Percentiles rank a stretch among this genome's conserved stretches.
These are phyloP conservation scores for Dione vanillae DNA, from an alignment of 2,888 invertebrate species.

Conservation along the genomic window DNA sequence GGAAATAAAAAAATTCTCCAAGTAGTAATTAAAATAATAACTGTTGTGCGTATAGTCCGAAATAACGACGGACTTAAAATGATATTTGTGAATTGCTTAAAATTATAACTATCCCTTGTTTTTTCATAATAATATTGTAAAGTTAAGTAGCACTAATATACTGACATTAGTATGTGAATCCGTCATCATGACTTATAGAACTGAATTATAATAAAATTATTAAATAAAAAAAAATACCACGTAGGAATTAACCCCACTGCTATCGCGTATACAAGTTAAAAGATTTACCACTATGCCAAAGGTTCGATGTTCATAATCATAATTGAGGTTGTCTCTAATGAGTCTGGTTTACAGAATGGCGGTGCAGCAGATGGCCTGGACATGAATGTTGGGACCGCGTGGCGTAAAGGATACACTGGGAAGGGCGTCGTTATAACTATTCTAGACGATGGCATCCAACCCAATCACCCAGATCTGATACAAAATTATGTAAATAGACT, in stretches of 20 bases:
- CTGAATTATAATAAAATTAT: too few relatives aligned
- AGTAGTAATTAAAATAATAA: too few relatives aligned
- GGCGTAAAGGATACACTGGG: constrained; percentile 98
- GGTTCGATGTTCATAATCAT: background rate
- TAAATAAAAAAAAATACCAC: too few relatives aligned
- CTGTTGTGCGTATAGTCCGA: too few relatives aligned
- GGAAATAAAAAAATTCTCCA: too few relatives aligned
- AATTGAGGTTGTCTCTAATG: constrained; percentile 30
- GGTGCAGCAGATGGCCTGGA: constrained; percentile 97
- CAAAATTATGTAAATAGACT: constrained; percentile 92
- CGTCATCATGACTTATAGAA: too few relatives aligned
- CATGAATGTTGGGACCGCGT: constrained; percentile 98
- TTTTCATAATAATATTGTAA: too few relatives aligned
- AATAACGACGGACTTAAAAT: too few relatives aligned
- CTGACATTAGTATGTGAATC: too few relatives aligned
- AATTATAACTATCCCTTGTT: too few relatives aligned
- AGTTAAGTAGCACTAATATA: too few relatives aligned
- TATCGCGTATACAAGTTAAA: background rate
- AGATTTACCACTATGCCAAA: background rate
- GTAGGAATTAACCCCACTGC: background rate
- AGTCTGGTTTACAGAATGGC: constrained; percentile 87
- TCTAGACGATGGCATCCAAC: constrained; percentile 98
- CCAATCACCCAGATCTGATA: constrained; percentile 96
- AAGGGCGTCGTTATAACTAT: constrained; percentile 98
- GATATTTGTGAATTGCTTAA: too few relatives aligned